Conservation (phyloP, 2,797 vertebrate genomes). For the Pteropus rufus region DNA sequence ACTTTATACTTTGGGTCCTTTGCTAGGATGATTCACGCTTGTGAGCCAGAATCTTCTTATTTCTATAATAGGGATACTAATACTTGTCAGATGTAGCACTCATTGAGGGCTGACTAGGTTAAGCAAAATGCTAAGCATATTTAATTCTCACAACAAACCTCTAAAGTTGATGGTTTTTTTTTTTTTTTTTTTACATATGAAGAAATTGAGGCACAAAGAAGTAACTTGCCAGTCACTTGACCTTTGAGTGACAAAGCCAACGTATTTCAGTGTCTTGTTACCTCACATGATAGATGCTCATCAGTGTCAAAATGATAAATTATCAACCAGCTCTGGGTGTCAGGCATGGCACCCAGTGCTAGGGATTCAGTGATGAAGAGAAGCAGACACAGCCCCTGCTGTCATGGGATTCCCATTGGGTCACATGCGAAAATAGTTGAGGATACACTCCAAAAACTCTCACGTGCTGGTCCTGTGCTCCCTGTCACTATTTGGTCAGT, state of each 20-base stretch:
- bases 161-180: not conserved
- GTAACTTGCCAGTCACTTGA: not conserved
- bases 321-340: not conserved
- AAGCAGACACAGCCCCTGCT: not conserved
- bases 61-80: not conserved
- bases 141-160: not conserved
- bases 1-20: not conserved
- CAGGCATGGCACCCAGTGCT: not conserved
- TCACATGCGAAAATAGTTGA: not conserved
- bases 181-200: not conserved
- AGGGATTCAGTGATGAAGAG: not conserved
- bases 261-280: not conserved
- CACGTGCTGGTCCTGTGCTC: fast-evolving
- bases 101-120: too few species aligned
- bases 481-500: not conserved
- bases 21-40: not conserved
- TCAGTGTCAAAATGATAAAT: not conserved
- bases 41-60: not conserved
- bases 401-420: fast-evolving
- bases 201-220: not conserved
- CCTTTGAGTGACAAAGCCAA: not conserved
- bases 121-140: not conserved
- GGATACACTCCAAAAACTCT: too few species aligned
- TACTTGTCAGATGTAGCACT: not conserved
- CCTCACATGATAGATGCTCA: not conserved